A percentile compares a stretch with the other conserved stretches of the same genome.
Evolutionary conservation across 1,140 invertebrate genomes (phyloP).

Genomic region (Scaptomyza pallida): DNA sequence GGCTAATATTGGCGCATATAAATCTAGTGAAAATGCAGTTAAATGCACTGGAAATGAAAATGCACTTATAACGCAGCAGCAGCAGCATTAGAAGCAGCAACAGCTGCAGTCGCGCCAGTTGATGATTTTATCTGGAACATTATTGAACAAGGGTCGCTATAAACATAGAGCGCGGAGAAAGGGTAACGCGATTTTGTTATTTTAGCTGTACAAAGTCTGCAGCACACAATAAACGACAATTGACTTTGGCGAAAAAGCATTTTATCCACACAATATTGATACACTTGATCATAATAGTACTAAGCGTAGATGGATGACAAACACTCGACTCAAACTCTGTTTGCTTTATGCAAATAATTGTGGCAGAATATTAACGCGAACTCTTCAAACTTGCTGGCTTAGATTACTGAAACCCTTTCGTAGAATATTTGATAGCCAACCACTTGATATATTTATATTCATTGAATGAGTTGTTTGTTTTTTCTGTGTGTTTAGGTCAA

Average conservation of each 20-base stretch:
- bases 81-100: background rate
- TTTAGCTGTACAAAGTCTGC: slow-evolving; percentile 84
- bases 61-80: slow-evolving; percentile 52
- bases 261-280: slow-evolving; percentile 49
- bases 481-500: slow-evolving; percentile 58
- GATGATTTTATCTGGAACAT: slow-evolving; percentile 13
- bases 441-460: too few species aligned
- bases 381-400: slow-evolving; percentile 14
- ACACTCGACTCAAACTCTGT: slow-evolving; percentile 45
- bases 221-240: slow-evolving; percentile 75
- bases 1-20: slow-evolving; percentile 79
- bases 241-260: slow-evolving; percentile 60
- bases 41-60: slow-evolving; percentile 33
- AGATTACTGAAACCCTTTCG: too few species aligned
- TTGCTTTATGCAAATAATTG: slow-evolving; percentile 61
- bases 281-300: slow-evolving; percentile 19
- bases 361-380: too few species aligned
- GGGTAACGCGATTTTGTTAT: slow-evolving; percentile 67
- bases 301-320: slow-evolving; percentile 23
- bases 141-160: slow-evolving; percentile 18
- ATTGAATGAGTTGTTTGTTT: slow-evolving; percentile 6
- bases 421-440: too few species aligned
- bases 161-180: too few species aligned
- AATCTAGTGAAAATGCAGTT: slow-evolving; percentile 68
- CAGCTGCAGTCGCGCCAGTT: background rate